Percentiles rank a stretch among this genome's conserved stretches.
These are phyloP conservation scores for Pitta sordida DNA, from an alignment of 2,113 vertebrate genomes.

Conservation along the genomic window DNA sequence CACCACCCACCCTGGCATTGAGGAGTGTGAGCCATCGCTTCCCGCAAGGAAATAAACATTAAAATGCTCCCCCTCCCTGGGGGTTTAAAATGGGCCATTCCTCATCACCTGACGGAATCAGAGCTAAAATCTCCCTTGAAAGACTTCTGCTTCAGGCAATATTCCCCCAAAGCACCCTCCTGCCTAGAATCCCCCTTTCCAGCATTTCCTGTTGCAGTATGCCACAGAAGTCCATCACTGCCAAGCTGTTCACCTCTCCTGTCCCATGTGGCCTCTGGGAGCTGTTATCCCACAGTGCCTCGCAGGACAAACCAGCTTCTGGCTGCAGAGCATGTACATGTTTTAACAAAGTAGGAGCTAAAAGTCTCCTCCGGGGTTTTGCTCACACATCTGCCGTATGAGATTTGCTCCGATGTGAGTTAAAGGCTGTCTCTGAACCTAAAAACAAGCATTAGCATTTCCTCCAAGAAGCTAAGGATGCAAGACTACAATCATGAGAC, in stretches of 20 bases:
- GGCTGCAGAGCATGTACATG: background rate
- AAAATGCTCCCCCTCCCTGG: background rate
- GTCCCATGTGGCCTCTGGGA: background rate
- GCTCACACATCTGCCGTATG: background rate
- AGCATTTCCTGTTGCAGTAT: background rate
- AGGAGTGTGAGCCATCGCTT: background rate
- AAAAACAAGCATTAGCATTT: background rate
- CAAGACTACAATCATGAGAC: background rate
- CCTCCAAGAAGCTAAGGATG: background rate
- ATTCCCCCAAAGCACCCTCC: background rate
- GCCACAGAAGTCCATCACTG: background rate
- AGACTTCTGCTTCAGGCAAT: background rate
- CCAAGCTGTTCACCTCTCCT: background rate
- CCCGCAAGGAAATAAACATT: rapidly evolving
- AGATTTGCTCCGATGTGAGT: background rate
- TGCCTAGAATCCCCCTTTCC: background rate
- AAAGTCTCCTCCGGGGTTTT: background rate
- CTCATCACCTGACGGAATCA: background rate
- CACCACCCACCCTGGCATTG: background rate
- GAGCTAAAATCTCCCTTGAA: background rate
- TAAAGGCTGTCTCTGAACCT: background rate
- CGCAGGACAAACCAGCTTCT: background rate
- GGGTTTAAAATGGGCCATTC: background rate
- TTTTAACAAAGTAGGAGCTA: background rate
- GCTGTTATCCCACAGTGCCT: background rate